These are phyloP conservation scores for Rhabdomys dilectus DNA, from an alignment of 2,113 vertebrate species.

Conservation along the genomic window DNA sequence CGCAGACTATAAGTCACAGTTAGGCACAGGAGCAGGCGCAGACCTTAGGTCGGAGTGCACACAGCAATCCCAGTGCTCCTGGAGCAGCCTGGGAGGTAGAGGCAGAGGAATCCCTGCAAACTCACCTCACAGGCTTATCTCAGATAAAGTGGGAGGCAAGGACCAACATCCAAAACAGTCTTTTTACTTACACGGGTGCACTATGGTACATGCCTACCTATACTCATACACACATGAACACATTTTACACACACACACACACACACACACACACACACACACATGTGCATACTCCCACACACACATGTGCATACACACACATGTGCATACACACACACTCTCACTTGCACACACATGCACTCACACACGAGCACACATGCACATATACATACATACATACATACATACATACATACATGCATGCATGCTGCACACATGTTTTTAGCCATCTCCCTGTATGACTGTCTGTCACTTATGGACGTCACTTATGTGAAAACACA, in stretches of 20 bases:
- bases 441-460: too few relatives aligned
- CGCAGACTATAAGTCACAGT: too few relatives aligned
- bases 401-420: too few relatives aligned
- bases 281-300: background rate
- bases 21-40: too few relatives aligned
- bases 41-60: too few relatives aligned
- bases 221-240: background rate
- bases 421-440: too few relatives aligned
- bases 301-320: background rate
- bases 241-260: background rate
- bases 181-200: background rate
- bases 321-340: background rate
- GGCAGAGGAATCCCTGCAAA: background rate
- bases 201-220: background rate
- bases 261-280: background rate
- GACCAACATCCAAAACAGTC: background rate
- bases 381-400: background rate
- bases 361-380: background rate
- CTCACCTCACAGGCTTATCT: background rate
- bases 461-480: accelerated
- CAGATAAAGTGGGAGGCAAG: background rate
- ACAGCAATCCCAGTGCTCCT: background rate
- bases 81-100: background rate
- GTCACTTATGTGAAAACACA: background rate
- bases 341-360: background rate